Percentiles rank a stretch among this genome's conserved stretches.
Conservation (phyloP, 1,140 invertebrate species). For the Chrysomallon squamiferum region DNA sequence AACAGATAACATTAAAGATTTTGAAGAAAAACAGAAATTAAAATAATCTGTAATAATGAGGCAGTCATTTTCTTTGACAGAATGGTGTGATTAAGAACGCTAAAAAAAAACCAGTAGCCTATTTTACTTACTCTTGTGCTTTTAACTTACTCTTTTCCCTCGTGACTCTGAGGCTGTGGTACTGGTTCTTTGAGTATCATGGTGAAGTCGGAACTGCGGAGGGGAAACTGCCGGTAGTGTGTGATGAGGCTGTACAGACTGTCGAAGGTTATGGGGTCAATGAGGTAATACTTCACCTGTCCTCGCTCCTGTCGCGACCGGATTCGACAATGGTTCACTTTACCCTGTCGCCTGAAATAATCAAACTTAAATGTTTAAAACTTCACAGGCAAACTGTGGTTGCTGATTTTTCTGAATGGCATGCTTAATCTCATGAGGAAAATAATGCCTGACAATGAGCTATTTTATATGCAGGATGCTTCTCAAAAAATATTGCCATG, state of each 20-base stretch:
- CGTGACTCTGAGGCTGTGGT: constrained; percentile 92
- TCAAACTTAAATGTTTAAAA: background rate
- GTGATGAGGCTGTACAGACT: constrained; percentile 92
- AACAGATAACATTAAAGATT: too few relatives aligned
- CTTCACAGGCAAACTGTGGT: too few relatives aligned
- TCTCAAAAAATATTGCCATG: too few relatives aligned
- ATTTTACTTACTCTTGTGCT: too few relatives aligned
- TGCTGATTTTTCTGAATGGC: too few relatives aligned
- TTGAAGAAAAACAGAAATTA: too few relatives aligned
- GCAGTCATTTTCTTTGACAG: too few relatives aligned
- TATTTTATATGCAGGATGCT: too few relatives aligned
- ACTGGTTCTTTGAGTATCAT: constrained; percentile 90
- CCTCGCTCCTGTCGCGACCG: constrained; percentile 86
- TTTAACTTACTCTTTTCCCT: constrained; percentile 76
- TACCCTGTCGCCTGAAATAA: constrained; percentile 75
- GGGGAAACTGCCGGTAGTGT: constrained; percentile 84
- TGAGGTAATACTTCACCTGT: constrained; percentile 88
- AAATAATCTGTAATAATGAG: too few relatives aligned
- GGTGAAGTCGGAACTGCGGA: constrained; percentile 87
- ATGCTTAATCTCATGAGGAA: background rate
- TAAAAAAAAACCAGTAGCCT: too few relatives aligned
- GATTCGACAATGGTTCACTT: constrained; percentile 92
- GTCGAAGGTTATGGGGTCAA: constrained; percentile 88
- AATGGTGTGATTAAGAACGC: too few relatives aligned
- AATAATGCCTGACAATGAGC: too few relatives aligned